phyloP scores from a whole-genome alignment of 2,797 vertebrate species.

The Dendrocincla fuliginosa region DNA sequence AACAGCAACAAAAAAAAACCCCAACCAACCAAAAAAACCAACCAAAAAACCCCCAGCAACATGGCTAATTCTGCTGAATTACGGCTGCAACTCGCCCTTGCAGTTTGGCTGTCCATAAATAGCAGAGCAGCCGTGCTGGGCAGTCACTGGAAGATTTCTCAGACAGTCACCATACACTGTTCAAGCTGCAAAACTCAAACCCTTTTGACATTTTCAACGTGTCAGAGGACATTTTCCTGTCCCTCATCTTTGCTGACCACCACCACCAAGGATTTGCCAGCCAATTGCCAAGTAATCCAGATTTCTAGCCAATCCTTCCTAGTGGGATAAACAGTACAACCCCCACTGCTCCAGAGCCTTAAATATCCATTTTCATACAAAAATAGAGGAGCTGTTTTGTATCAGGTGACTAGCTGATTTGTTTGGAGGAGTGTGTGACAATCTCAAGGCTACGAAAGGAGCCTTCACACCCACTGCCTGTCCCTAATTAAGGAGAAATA shows the following conservation, averaged over 20 bases:
- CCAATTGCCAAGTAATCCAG: neutral
- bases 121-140: neutral
- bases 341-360: accelerated
- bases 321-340: neutral
- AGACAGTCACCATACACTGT: neutral
- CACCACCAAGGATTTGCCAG: neutral
- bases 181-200: neutral
- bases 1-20: neutral
- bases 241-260: neutral
- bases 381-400: neutral
- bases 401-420: slow-evolving; percentile 8
- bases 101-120: neutral
- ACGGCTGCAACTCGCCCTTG: neutral
- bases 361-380: neutral
- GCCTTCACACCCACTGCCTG: neutral
- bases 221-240: neutral
- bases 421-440: neutral
- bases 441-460: neutral
- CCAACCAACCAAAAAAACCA: neutral
- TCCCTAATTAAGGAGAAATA: neutral
- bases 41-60: neutral
- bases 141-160: neutral
- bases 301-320: neutral
- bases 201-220: neutral
- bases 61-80: neutral